Evolutionary conservation across 2,113 vertebrate species (phyloP).

Genomic region (Microtus oregoni): DNA sequence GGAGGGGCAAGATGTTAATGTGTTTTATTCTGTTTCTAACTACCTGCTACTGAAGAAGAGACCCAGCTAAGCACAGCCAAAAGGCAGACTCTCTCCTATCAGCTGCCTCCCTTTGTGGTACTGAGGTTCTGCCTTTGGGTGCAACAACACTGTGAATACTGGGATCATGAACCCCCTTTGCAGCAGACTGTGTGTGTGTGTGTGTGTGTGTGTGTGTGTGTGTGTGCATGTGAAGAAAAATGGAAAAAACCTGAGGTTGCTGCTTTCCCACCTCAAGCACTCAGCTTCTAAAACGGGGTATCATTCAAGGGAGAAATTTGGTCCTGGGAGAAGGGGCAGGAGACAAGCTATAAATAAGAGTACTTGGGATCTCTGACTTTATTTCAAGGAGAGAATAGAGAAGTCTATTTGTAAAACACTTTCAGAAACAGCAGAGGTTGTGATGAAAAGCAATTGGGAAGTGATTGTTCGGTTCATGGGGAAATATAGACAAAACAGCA

Average conservation of each 20-base stretch:
- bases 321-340: not conserved
- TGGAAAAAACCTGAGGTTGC: not conserved
- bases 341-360: not conserved
- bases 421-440: slow-evolving; percentile 25
- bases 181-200: too few relatives aligned
- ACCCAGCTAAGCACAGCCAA: not conserved
- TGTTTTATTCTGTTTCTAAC: not conserved
- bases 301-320: slow-evolving; percentile 22
- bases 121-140: not conserved
- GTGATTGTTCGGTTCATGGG: not conserved
- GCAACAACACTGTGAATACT: not conserved
- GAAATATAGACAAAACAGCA: not conserved
- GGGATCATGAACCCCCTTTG: not conserved
- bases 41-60: not conserved
- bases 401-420: slow-evolving; percentile 5
- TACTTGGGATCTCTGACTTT: not conserved
- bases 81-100: not conserved
- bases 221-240: not conserved
- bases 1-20: not conserved
- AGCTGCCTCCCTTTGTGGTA: not conserved
- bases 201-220: not conserved
- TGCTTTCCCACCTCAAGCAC: not conserved
- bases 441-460: not conserved
- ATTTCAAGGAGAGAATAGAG: not conserved
- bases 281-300: not conserved